Evolutionary conservation across 1,140 invertebrate species (phyloP), one percentile per base, ranked within the genome.

Genomic region (Macrosteles quadrilineatus): DNA sequence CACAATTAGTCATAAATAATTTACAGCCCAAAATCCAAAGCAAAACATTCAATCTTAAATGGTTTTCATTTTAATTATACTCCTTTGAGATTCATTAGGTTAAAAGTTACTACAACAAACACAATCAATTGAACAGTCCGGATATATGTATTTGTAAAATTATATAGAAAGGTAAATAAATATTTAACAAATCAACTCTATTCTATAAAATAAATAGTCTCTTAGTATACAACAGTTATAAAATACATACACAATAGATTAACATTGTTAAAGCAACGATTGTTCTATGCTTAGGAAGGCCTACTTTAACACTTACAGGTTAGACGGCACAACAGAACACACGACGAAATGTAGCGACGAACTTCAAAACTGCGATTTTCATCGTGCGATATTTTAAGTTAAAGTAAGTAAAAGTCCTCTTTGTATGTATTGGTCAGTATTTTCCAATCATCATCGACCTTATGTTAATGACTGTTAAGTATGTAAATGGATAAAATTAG

Each of bases 251-350:
- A 50, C 47, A 50, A 11, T 50, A 50, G 21, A 50, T 3, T 21
- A 21, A 50, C 47, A 17, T 50, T 19, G 4, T 50, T 17, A 19
- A 50, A 50, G 47, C 47, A 50, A 50, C 47, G 47, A 50, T 50
- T 50, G 47, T 50, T 4, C 47, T 50, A 50, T 50, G 47, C 47
- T 50, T 50, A 19, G 21, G 47, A 50, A 50, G 47, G 47, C 47
- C 47, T 50, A 50, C 47, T 19, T 19, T 50, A 50, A 50, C 47
- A 50, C 14, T 21, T 9, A 19, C 14, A 50, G 21, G 21, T 50
- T 50, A 19, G 4, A 36, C n/a, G n/a, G n/a, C n/a, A n/a, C n/a
- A n/a, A n/a, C n/a, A n/a, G n/a, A n/a, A n/a, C n/a, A n/a, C n/a
- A n/a, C n/a, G n/a, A n/a, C n/a, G n/a, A n/a, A n/a, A n/a, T n/a